A percentile compares a stretch with the other conserved stretches of the same genome.
These are phyloP conservation scores for Paradoxurus hermaphroditus DNA, from an alignment of 2,113 vertebrate species.

Conservation along the genomic window DNA sequence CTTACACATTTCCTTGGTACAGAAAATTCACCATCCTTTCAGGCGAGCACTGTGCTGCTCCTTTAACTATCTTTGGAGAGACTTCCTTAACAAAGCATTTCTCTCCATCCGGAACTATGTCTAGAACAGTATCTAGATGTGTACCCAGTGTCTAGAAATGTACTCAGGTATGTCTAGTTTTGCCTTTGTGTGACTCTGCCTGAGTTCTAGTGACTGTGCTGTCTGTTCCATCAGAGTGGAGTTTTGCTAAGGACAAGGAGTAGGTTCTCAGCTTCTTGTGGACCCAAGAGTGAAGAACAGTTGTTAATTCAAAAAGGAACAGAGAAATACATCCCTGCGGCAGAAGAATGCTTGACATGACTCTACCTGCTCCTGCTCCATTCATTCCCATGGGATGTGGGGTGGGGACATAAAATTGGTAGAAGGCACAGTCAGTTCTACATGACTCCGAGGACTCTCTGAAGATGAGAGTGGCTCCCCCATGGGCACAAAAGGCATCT, in stretches of 20 bases:
- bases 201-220: not conserved
- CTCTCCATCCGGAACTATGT: not conserved
- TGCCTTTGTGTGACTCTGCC: not conserved
- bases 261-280: not conserved
- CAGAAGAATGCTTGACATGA: not conserved
- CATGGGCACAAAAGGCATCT: not conserved
- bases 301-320: not conserved
- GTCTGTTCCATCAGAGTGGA: not conserved
- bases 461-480: not conserved
- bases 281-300: not conserved
- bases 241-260: not conserved
- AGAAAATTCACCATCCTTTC: slow-evolving; percentile 14
- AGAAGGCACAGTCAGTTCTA: not conserved
- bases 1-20: not conserved
- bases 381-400: not conserved
- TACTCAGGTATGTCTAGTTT: not conserved
- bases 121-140: not conserved
- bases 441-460: not conserved
- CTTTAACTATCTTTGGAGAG: not conserved
- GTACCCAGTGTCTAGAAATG: not conserved
- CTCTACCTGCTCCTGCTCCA: not conserved
- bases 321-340: not conserved
- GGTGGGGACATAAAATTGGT: not conserved
- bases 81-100: not conserved
- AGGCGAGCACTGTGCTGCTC: not conserved